Conservation (phyloP, 1,140 invertebrate genomes). For the Leptoteleia sp. region DNA sequence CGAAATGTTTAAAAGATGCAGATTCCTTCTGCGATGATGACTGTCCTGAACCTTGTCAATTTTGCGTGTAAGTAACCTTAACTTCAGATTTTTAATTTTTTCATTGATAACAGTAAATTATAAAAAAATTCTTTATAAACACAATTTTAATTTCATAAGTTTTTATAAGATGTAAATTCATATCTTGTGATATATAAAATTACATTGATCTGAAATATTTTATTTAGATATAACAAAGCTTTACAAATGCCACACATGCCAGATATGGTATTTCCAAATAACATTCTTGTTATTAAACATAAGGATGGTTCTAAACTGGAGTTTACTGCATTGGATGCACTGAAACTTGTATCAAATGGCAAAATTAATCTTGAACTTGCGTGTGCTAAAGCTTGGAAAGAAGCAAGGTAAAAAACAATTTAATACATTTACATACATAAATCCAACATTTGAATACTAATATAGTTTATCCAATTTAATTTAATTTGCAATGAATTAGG, state of each 20-base stretch:
- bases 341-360: slow-evolving; percentile 90
- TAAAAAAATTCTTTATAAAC: too few relatives aligned
- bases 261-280: slow-evolving; percentile 98
- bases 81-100: too few relatives aligned
- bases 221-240: slow-evolving; percentile 86
- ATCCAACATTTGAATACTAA: too few relatives aligned
- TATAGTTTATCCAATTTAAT: too few relatives aligned
- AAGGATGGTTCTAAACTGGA: slow-evolving; percentile 87
- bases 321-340: slow-evolving; percentile 95
- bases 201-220: too few relatives aligned
- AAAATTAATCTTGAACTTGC: slow-evolving; percentile 91
- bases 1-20: slow-evolving; percentile 85
- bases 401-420: slow-evolving; percentile 89
- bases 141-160: slow-evolving; percentile 1
- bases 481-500: slow-evolving; percentile 72
- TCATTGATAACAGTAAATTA: too few relatives aligned
- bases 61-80: slow-evolving; percentile 83
- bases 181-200: too few relatives aligned
- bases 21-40: slow-evolving; percentile 79
- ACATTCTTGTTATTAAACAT: slow-evolving; percentile 87
- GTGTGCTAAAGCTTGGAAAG: slow-evolving; percentile 94
- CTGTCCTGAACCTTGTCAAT: slow-evolving; percentile 81
- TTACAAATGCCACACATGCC: slow-evolving; percentile 94
- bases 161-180: too few relatives aligned
- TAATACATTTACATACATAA: not conserved